These are phyloP conservation scores for Penelope pileata DNA, from an alignment of 2,113 vertebrate species.

Conservation along the genomic window DNA sequence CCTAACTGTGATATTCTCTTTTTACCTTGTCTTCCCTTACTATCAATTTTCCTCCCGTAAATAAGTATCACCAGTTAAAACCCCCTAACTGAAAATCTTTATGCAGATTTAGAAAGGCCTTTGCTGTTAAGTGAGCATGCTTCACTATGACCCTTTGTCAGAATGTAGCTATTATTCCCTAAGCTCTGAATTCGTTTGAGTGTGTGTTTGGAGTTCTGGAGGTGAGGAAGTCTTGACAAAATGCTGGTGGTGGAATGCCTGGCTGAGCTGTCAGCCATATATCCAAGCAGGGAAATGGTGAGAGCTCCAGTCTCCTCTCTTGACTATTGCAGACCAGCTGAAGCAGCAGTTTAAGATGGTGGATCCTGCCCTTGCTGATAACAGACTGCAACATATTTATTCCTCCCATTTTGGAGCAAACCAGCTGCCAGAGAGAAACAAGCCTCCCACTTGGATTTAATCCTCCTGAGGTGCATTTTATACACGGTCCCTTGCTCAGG, in stretches of 20 bases:
- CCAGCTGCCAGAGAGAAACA: background rate
- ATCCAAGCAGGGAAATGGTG: background rate
- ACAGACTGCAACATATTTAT: background rate
- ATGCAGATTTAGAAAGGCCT: background rate
- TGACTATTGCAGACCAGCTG: background rate
- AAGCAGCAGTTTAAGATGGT: background rate
- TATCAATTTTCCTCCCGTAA: background rate
- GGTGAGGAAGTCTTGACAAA: background rate
- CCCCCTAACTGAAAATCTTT: background rate
- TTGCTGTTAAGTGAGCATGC: background rate
- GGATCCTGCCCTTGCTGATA: background rate
- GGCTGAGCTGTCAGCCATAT: background rate
- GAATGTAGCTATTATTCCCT: background rate
- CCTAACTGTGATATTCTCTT: background rate
- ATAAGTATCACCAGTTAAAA: background rate
- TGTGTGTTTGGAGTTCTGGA: background rate
- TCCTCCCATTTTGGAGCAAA: background rate
- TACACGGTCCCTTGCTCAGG: background rate
- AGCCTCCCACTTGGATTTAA: background rate
- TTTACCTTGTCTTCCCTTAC: background rate
- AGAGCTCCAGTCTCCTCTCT: background rate
- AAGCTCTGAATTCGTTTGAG: background rate
- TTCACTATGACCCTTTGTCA: background rate
- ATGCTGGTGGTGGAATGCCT: background rate
- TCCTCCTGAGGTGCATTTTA: background rate